Evolutionary conservation across 2,113 vertebrate genomes (phyloP).

Genomic region (Trematomus loennbergii): DNA sequence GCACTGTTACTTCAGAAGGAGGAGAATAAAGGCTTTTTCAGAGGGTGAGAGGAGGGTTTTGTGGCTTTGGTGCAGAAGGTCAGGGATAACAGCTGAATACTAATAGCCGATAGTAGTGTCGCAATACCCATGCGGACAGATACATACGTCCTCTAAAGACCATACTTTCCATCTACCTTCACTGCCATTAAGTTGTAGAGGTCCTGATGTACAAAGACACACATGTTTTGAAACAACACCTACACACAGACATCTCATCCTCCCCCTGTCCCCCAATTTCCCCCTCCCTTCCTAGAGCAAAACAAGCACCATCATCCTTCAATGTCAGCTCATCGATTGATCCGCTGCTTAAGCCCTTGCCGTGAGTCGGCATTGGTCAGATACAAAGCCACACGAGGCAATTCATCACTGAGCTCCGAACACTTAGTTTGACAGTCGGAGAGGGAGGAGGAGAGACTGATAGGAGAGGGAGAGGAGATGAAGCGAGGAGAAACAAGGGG

Average conservation of each 20-base stretch:
- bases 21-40: constrained; percentile 70
- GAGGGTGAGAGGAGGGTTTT: constrained; percentile 51
- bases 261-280: constrained; percentile 22
- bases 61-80: constrained; percentile 72
- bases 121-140: constrained; percentile 60
- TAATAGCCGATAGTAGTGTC: constrained; percentile 45
- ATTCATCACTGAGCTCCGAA: constrained; percentile 85
- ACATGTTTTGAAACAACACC: constrained; percentile 11
- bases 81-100: constrained; percentile 67
- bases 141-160: constrained; percentile 70
- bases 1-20: constrained; percentile 73
- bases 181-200: constrained; percentile 58
- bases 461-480: constrained; percentile 38
- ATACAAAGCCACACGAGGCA: constrained; percentile 85
- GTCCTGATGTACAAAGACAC: constrained; percentile 30
- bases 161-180: constrained; percentile 71
- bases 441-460: constrained; percentile 44
- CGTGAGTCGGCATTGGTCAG: constrained; percentile 82
- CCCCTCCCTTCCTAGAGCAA: constrained; percentile 68
- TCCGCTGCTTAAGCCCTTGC: constrained; percentile 85
- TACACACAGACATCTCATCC: constrained; percentile 18
- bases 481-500: constrained; percentile 31
- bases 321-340: constrained; percentile 85
- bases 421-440: constrained; percentile 82
- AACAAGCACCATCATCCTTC: constrained; percentile 85